phyloP scores from a whole-genome alignment of 2,797 vertebrate genomes.

The Urophycis tenuis region DNA sequence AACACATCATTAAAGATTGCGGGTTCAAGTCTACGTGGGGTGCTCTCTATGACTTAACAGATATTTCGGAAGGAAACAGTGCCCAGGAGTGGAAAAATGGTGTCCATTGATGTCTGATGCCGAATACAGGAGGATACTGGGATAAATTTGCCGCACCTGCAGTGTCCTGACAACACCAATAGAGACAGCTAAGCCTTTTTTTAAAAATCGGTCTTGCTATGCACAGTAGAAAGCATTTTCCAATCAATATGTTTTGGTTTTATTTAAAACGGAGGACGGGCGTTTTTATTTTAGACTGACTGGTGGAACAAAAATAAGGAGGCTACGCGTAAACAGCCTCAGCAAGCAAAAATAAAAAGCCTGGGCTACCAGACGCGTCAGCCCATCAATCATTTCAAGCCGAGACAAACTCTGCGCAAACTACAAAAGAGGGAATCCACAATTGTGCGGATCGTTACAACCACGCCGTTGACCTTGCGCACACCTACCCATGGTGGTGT shows the following conservation, averaged over 20 bases:
- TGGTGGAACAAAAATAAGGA: background rate
- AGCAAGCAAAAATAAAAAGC: background rate
- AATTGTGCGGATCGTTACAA: constrained; percentile 2
- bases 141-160: background rate
- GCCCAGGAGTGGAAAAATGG: background rate
- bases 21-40: background rate
- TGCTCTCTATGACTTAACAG: background rate
- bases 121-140: background rate
- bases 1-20: background rate
- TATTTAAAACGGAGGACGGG: background rate
- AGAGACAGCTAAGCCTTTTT: background rate
- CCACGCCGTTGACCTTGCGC: constrained; percentile 70
- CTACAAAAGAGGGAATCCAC: background rate
- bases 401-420: background rate
- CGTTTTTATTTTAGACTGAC: background rate
- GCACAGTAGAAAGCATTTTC: background rate
- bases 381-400: background rate
- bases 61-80: background rate
- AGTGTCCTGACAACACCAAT: background rate
- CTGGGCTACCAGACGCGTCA: background rate
- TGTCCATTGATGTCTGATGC: background rate
- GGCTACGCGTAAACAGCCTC: background rate
- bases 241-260: background rate
- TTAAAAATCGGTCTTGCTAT: too few relatives aligned
- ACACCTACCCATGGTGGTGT: constrained; percentile 79